phyloP scores from a whole-genome alignment of 1,140 invertebrate genomes.

The Conus ventricosus region DNA sequence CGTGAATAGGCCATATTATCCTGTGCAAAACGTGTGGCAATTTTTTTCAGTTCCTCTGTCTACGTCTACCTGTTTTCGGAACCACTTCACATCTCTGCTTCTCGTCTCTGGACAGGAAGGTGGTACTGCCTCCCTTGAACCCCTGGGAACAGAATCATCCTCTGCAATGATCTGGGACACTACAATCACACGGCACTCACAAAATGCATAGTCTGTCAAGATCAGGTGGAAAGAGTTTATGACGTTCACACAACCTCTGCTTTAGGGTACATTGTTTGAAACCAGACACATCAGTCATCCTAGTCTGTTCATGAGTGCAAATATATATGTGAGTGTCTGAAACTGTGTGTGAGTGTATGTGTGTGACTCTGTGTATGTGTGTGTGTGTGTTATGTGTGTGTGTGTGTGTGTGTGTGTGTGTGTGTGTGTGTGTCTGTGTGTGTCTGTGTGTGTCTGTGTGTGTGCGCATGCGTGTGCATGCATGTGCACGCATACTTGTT shows the following conservation, averaged over 20 bases:
- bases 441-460: neutral
- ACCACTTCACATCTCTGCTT: slow-evolving; percentile 47
- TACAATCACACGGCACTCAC: neutral
- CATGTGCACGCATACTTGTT: neutral
- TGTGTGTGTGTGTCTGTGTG: too few species aligned
- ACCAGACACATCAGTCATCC: neutral
- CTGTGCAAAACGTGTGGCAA: too few species aligned
- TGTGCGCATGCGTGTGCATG: neutral
- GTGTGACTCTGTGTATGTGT: neutral
- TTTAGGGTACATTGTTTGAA: neutral
- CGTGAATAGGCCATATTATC: too few species aligned
- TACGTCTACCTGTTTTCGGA: slow-evolving; percentile 51
- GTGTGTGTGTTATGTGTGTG: neutral
- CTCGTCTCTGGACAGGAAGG: slow-evolving; percentile 44
- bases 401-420: neutral
- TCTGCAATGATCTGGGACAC: neutral
- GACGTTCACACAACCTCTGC: too few species aligned
- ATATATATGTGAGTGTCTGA: too few species aligned
- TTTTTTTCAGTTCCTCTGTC: too few species aligned
- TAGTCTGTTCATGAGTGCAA: neutral
- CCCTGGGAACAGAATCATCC: slow-evolving; percentile 42
- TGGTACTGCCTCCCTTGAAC: slow-evolving; percentile 61
- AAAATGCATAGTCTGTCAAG: neutral
- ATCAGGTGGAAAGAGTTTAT: too few species aligned
- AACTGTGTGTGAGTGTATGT: neutral